phyloP scores from a whole-genome alignment of 2,888 invertebrate genomes.

The Diadegma fenestrale region DNA sequence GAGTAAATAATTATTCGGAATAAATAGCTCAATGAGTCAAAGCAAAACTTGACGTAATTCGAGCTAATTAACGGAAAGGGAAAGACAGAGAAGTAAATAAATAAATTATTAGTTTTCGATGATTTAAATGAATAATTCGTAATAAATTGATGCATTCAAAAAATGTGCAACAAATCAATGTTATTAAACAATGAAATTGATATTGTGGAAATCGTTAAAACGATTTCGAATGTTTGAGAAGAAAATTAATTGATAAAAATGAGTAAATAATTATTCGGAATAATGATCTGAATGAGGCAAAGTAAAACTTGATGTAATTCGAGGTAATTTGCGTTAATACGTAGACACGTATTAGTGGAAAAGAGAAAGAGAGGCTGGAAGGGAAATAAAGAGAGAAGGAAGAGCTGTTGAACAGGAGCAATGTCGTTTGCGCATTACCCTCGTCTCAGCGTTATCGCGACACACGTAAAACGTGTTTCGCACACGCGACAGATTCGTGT shows the following conservation, averaged over 20 bases:
- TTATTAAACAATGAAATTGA: too few species aligned
- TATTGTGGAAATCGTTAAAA: too few species aligned
- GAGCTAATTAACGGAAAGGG: background rate
- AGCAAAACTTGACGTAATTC: background rate
- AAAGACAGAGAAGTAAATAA: background rate
- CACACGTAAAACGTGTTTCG: conserved; percentile 72
- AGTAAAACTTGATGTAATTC: background rate
- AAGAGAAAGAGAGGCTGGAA: conserved; percentile 2
- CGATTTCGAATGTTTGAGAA: background rate
- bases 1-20: background rate
- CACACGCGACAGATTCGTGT: conserved; percentile 72
- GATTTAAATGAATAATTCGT: too few species aligned
- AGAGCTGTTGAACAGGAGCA: conserved; percentile 44
- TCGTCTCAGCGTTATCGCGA: conserved; percentile 70
- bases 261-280: background rate
- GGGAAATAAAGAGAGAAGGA: conserved; percentile 1
- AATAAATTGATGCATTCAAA: too few species aligned
- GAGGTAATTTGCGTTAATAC: background rate
- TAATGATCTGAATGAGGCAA: background rate
- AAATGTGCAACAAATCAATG: too few species aligned
- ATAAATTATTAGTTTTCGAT: too few species aligned
- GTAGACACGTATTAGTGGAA: background rate
- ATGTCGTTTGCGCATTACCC: conserved; percentile 68
- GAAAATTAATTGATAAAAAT: background rate
- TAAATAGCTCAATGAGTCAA: background rate